A percentile compares a stretch with the other conserved stretches of the same genome.
Evolutionary conservation across 2,113 vertebrate genomes (phyloP).

Genomic region (Neoarius graeffei): DNA sequence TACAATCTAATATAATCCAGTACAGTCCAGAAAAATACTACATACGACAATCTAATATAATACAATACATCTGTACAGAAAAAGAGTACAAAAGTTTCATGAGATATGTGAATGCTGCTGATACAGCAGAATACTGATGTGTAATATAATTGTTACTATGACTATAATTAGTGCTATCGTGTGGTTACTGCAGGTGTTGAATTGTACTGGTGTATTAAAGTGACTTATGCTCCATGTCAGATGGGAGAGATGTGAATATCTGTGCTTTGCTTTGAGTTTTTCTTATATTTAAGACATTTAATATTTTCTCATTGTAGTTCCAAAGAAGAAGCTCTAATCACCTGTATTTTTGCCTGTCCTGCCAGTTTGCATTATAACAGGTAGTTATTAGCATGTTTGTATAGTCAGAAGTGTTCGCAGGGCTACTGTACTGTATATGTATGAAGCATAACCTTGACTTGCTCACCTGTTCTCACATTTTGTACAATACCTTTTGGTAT

Average conservation of each 20-base stretch:
- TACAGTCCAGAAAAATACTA: neutral
- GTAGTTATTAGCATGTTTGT: neutral
- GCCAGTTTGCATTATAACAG: neutral
- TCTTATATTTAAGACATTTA: neutral
- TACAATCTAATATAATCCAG: neutral
- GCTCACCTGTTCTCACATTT: neutral
- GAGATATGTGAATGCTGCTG: neutral
- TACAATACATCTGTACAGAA: neutral
- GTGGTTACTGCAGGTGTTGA: neutral
- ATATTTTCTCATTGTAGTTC: neutral
- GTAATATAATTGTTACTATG: neutral
- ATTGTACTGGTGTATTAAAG: neutral
- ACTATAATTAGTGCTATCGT: neutral
- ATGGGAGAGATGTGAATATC: neutral
- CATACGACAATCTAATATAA: neutral
- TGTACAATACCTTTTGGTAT: neutral
- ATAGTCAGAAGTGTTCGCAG: neutral
- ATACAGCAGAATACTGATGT: neutral
- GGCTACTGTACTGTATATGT: too few relatives aligned
- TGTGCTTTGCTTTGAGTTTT: neutral
- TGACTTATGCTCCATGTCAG: neutral
- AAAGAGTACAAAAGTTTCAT: neutral
- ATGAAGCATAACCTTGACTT: neutral
- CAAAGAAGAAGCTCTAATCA: neutral
- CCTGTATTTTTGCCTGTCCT: neutral